A percentile compares a stretch with the other conserved stretches of the same genome.
phyloP scores from a whole-genome alignment of 30 jellyfish, hydroid and myxozoan genomes.

The Cassiopea andromeda region DNA sequence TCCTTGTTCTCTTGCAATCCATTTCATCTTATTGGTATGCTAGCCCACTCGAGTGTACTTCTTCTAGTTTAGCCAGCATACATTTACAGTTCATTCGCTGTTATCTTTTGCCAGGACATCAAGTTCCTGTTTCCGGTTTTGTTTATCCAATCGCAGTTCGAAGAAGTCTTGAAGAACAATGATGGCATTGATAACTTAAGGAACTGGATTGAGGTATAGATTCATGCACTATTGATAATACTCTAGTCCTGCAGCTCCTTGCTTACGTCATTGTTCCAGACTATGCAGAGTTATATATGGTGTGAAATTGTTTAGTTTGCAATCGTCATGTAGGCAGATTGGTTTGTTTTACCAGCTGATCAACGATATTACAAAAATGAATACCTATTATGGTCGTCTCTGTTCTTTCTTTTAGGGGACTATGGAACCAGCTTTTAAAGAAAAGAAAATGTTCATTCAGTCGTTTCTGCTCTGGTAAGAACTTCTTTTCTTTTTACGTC shows the following conservation, averaged over 20 bases:
- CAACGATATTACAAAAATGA: too few relatives aligned
- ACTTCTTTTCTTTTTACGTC: not conserved
- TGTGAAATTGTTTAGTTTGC: too few relatives aligned
- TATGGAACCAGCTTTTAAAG: conserved; percentile 60
- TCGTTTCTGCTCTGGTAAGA: conserved; percentile 64
- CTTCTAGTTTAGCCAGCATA: too few relatives aligned
- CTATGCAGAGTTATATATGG: too few relatives aligned
- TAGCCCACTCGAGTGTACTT: too few relatives aligned
- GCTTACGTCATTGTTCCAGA: too few relatives aligned
- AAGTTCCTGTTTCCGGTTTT: conserved; percentile 80
- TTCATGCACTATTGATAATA: not conserved
- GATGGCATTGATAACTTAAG: conserved; percentile 38
- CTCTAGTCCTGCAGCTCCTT: not conserved
- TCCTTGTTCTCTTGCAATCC: not conserved
- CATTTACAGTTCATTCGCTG: not conserved
- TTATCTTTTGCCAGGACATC: conserved; percentile 44
- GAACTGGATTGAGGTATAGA: conserved; percentile 81
- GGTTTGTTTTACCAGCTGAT: too few relatives aligned
- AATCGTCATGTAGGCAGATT: too few relatives aligned
- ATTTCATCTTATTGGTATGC: too few relatives aligned
- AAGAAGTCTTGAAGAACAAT: conserved; percentile 41
- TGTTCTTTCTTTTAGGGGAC: conserved; percentile 25
- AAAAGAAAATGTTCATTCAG: conserved; percentile 46
- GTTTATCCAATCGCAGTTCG: conserved; percentile 77
- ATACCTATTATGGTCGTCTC: too few relatives aligned